phyloP scores from a whole-genome alignment of 2,888 invertebrate species.

The Unio delphinus region DNA sequence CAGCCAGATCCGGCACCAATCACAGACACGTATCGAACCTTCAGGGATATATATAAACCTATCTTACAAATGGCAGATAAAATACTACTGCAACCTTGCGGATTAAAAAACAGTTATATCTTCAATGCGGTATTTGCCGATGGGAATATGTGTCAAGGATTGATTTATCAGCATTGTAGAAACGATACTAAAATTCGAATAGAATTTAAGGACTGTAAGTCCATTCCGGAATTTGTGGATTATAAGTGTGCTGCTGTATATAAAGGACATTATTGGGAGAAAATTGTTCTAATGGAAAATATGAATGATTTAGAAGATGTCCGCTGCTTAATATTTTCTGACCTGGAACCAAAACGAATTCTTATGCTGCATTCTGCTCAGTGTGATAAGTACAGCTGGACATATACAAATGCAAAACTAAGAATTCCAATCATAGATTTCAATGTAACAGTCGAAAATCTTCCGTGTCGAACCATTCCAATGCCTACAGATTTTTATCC shows the following conservation, averaged over 20 bases:
- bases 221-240: slow-evolving; percentile 21
- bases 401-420: slow-evolving; percentile 41
- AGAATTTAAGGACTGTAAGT: slow-evolving; percentile 37
- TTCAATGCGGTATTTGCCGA: slow-evolving; percentile 39
- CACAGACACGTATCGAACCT: slow-evolving; percentile 46
- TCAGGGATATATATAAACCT: slow-evolving; percentile 41
- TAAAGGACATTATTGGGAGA: slow-evolving; percentile 56
- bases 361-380: slow-evolving; percentile 45
- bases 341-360: slow-evolving; percentile 37
- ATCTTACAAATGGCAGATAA: slow-evolving; percentile 29
- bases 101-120: slow-evolving; percentile 36
- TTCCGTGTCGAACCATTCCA: slow-evolving; percentile 45
- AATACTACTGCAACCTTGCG: slow-evolving; percentile 36
- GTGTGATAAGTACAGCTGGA: slow-evolving; percentile 53
- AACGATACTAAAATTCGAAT: slow-evolving; percentile 44
- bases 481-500: slow-evolving; percentile 10
- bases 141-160: slow-evolving; percentile 46
- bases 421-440: slow-evolving; percentile 39
- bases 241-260: slow-evolving; percentile 52
- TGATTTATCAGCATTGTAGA: slow-evolving; percentile 49
- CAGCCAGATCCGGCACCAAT: slow-evolving; percentile 48
- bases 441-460: slow-evolving; percentile 30
- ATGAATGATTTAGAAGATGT: slow-evolving; percentile 32
- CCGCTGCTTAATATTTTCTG: slow-evolving; percentile 50
- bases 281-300: slow-evolving; percentile 52